phyloP scores from a whole-genome alignment of 2,797 vertebrate species.

The Lacerta bilineata region DNA sequence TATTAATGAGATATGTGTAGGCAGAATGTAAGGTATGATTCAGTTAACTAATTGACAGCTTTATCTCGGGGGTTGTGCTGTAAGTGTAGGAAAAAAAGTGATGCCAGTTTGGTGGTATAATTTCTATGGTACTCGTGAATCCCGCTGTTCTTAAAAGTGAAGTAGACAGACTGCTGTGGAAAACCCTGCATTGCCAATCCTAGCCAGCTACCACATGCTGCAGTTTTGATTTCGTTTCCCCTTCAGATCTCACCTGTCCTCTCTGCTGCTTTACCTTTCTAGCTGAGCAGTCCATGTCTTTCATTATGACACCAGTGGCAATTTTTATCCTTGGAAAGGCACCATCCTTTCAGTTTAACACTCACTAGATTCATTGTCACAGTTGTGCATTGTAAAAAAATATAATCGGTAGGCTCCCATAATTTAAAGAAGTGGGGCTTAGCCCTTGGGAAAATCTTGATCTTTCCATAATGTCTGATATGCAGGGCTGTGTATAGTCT shows the following conservation, averaged over 20 bases:
- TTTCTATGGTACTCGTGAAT: not conserved
- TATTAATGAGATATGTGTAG: not conserved
- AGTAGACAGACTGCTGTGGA: not conserved
- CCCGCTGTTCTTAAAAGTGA: accelerated
- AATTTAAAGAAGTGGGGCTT: not conserved
- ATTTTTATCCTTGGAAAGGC: constrained; percentile 20
- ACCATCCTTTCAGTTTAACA: not conserved
- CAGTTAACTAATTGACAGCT: not conserved
- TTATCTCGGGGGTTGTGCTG: not conserved
- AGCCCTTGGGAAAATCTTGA: not conserved
- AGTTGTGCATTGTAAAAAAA: constrained; percentile 6
- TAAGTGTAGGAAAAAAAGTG: constrained; percentile 1
- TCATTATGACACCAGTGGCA: constrained; percentile 23
- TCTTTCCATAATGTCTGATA: not conserved
- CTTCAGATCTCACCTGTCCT: constrained; percentile 30
- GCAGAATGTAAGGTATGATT: not conserved
- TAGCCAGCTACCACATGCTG: not conserved
- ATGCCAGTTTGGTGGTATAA: not conserved
- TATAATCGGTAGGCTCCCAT: not conserved
- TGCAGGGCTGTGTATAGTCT: not conserved
- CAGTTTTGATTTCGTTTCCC: constrained; percentile 45
- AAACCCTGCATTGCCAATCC: not conserved
- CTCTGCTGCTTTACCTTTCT: constrained; percentile 39
- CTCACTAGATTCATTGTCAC: constrained; percentile 18
- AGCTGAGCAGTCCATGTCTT: constrained; percentile 32